These are phyloP conservation scores for Nestor notabilis DNA, from an alignment of 2,113 vertebrate genomes.

Conservation along the genomic window DNA sequence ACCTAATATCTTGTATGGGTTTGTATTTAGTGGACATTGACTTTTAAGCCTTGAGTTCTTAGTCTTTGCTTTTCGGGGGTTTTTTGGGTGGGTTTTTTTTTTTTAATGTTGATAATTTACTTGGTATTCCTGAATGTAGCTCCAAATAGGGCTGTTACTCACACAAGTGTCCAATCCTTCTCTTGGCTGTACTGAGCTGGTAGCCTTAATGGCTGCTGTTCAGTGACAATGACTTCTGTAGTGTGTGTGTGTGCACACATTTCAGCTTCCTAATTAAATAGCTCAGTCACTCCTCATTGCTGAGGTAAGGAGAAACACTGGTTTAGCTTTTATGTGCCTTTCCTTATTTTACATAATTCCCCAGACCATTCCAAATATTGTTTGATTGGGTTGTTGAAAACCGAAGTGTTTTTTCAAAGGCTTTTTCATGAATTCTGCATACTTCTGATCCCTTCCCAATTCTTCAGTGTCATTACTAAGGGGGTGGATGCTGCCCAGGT, in stretches of 20 bases:
- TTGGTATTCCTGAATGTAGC: background rate
- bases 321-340: background rate
- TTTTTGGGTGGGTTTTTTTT: background rate
- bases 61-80: background rate
- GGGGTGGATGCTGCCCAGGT: background rate
- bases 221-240: background rate
- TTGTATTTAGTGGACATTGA: background rate
- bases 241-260: background rate
- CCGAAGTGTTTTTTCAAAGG: accelerated
- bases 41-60: background rate
- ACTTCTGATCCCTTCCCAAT: background rate
- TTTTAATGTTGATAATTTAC: background rate
- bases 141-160: background rate
- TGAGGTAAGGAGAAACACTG: background rate
- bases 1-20: background rate
- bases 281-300: background rate
- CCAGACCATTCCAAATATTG: background rate
- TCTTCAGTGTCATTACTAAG: background rate
- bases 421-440: background rate
- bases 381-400: background rate
- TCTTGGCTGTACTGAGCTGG: background rate
- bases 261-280: background rate
- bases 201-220: background rate
- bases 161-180: background rate
- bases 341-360: background rate